Conservation (phyloP, 2,113 vertebrate genomes). For the Leptodactylus fuscus region DNA sequence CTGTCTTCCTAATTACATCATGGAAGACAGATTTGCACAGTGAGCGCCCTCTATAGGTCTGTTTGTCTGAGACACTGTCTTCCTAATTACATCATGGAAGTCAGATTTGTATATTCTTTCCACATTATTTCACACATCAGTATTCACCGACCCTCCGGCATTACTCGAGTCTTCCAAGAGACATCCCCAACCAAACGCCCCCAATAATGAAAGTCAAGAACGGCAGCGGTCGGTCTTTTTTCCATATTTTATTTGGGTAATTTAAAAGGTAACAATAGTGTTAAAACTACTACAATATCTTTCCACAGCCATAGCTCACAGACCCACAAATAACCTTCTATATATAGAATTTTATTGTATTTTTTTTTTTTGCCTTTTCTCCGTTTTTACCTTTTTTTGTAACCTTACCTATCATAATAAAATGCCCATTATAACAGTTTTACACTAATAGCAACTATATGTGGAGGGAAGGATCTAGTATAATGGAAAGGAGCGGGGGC, state of each 20-base stretch:
- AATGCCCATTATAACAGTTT: constrained; percentile 90
- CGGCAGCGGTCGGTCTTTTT: constrained; percentile 65
- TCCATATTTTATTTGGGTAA: constrained; percentile 97
- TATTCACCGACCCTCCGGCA: not conserved
- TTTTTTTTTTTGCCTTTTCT: constrained; percentile 66
- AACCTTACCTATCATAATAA: constrained; percentile 85
- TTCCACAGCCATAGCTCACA: constrained; percentile 96
- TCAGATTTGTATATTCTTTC: too few species aligned
- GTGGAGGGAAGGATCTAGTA: constrained; percentile 86
- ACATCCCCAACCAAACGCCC: too few species aligned
- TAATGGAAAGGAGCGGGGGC: constrained; percentile 77
- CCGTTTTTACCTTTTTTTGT: constrained; percentile 77
- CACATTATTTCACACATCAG: too few species aligned
- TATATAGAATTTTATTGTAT: constrained; percentile 63
- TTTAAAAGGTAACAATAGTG: constrained; percentile 99
- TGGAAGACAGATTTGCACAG: too few species aligned
- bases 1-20: too few species aligned
- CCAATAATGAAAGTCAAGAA: constrained; percentile 52
- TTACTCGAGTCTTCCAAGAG: not conserved
- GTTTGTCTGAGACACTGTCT: too few species aligned
- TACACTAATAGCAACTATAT: constrained; percentile 96
- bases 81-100: too few species aligned
- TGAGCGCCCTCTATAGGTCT: too few species aligned
- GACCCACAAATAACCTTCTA: constrained; percentile 90
- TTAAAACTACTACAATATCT: constrained; percentile 99